Evolutionary conservation across 2,113 vertebrate species (phyloP), one percentile per base, ranked within the genome.

Genomic region (Bostrychus sinensis): DNA sequence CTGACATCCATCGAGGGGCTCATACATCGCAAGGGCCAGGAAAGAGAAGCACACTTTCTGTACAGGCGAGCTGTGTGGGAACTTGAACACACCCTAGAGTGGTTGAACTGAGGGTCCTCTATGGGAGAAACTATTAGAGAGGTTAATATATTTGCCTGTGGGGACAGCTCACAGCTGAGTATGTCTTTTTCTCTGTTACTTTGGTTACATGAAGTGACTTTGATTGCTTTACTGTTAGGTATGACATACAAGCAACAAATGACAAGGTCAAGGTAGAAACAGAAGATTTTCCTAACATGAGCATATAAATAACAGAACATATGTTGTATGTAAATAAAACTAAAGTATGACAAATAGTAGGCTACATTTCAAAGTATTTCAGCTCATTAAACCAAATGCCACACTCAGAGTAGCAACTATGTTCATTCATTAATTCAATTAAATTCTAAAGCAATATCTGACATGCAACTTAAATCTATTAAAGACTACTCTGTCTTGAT

Each of bases 1-100:
- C 69, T 32, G 70, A 78, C 70, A 69, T 42, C 50, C 13, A 58
- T 25, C 17, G 34, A 26, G 58, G 50, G 43, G 59, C 5, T 11
- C 55, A 23, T 53, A 37, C 67, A 38, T 51, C 61, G 3, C n/a
- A 38, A 37, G 57, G 80, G 37, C 55, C 60, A 3, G 28, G 46
- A 41, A 61, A 75, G 32, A 66, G 5, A 7, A 62, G 54, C 43
- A 0, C 36, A 53, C 54, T 60, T 58, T 68, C 13, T 10, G 53
- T 26, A 28, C 37, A 38, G 17, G 60, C 25, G 23, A 23, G 9
- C 25, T 45, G 42, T 46, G 20, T 71, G n/a, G 61, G 45, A 19
- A 9, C 45, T 5, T 14, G 45, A n/a, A 51, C 14, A 51, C 48
- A 7, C 48, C 48, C 48, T 7, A 14, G 25, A 51, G 48, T 17